Evolutionary conservation across 2,797 vertebrate genomes (phyloP), one percentile per base, ranked within the genome.

Genomic region (Ara ararauna): DNA sequence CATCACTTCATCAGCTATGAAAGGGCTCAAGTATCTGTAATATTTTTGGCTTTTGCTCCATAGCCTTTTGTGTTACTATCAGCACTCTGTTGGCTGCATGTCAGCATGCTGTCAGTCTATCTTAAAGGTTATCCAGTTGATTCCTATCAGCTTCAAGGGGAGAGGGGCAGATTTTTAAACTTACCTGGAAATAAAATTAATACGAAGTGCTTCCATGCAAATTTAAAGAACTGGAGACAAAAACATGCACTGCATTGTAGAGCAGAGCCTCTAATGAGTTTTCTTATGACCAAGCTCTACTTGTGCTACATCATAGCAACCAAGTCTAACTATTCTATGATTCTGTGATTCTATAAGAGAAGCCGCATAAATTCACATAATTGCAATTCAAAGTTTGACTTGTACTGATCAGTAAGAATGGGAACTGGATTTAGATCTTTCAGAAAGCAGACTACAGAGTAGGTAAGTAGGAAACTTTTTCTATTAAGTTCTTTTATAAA

Each of bases 61-160:
- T 15, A 60, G 19, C 2, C 6, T 67, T 38, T 9, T 40, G 12
- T 23, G 19, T 51, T 56, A 50, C 18, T 17, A 78, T 24, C 30
- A 47, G 17, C 23, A 44, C 15, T 23, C 30, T 18, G 3, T 10
- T 34, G 22, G 27, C 50, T 85, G n/a, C 56, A 64, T 0, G 0
- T 26, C 32, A 54, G 11, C 60, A 50, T 1, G 1, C 8, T 54
- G 34, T 45, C 29, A 50, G 44, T 0, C 1, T 73, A 62, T 24
- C 54, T 65, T 29, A 47, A 60, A 73, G 8, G 12, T 6, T 34
- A 44, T 30, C 15, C 21, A 26, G 4, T 51, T 61, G n/a, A 50
- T 32, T 81, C 7, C n/a, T 80, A 51, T 22, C n/a, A 56, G 19
- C 16, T 20, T 68, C 38, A 51, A 8, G 16, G 7, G 8, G 6